Evolutionary conservation across 2,797 vertebrate species (phyloP).

Genomic region (Pangasius macronema): DNA sequence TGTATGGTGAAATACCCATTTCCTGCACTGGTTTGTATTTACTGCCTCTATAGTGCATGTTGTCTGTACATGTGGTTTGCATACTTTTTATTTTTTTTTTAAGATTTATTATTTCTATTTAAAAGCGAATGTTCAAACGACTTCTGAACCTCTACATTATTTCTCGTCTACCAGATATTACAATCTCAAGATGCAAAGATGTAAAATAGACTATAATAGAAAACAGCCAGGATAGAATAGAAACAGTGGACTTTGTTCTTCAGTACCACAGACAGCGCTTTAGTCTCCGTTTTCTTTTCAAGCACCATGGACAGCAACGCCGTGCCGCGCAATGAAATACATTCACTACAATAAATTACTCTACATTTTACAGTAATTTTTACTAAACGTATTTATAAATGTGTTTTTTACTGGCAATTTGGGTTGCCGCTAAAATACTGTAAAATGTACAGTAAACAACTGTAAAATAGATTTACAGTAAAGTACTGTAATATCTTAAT

Average conservation of each 20-base stretch:
- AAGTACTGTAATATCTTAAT: too few species aligned
- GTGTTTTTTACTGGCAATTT: too few species aligned
- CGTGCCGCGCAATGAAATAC: neutral
- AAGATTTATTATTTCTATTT: neutral
- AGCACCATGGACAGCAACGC: slow-evolving; percentile 73
- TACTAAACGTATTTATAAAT: too few species aligned
- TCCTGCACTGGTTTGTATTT: neutral
- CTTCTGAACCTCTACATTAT: too few species aligned
- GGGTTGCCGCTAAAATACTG: too few species aligned
- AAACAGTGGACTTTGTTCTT: slow-evolving; percentile 37
- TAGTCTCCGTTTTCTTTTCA: slow-evolving; percentile 7
- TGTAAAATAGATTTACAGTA: too few species aligned
- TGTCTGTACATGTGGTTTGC: neutral
- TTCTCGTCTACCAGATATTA: neutral
- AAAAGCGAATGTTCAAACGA: neutral
- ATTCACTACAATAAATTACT: neutral
- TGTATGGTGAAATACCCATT: neutral
- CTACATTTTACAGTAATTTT: too few species aligned
- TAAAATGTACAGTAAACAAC: too few species aligned
- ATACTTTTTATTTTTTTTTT: neutral
- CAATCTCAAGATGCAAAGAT: slow-evolving; percentile 11
- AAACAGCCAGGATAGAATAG: neutral
- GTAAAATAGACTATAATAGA: slow-evolving; percentile 10
- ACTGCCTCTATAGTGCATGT: too few species aligned
- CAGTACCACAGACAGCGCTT: slow-evolving; percentile 70